Percentiles rank a stretch among this genome's conserved stretches.
phyloP scores from a whole-genome alignment of 2,797 vertebrate genomes.

The Silurus aristotelis region DNA sequence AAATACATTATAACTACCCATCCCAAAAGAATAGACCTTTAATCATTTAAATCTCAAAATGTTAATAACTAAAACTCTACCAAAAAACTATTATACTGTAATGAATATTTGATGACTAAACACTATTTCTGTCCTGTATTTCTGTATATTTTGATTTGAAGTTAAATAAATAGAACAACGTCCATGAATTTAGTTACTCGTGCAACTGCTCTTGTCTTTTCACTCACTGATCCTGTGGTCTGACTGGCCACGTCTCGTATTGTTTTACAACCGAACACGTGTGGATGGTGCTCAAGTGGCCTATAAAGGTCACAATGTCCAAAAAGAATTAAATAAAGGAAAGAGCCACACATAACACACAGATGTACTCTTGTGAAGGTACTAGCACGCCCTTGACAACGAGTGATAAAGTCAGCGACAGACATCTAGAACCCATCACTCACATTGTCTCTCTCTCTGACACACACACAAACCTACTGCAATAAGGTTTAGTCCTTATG shows the following conservation, averaged over 20 bases:
- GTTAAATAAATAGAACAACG: not conserved
- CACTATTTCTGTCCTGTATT: not conserved
- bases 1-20: not conserved
- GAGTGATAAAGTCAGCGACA: conserved; percentile 52
- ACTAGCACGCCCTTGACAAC: conserved; percentile 35
- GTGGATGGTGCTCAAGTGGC: conserved; percentile 48
- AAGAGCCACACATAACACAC: conserved; percentile 28
- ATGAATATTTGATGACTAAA: too few species aligned
- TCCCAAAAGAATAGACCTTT: not conserved
- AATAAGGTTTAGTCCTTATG: conserved; percentile 18
- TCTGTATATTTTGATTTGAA: not conserved
- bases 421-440: conserved; percentile 34
- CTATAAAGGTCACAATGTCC: conserved; percentile 18
- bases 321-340: conserved; percentile 11
- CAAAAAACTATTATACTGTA: too few species aligned
- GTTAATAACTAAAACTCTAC: not conserved
- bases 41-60: not conserved
- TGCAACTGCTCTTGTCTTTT: not conserved
- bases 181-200: too few species aligned
- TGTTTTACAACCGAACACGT: conserved; percentile 30
- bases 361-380: conserved; percentile 34
- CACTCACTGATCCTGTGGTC: not conserved
- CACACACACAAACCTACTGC: conserved; percentile 6
- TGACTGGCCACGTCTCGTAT: not conserved
- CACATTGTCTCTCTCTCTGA: not conserved